These are phyloP conservation scores for Ectropis crepuscularia DNA, from an alignment of 2,888 invertebrate genomes.

Conservation along the genomic window DNA sequence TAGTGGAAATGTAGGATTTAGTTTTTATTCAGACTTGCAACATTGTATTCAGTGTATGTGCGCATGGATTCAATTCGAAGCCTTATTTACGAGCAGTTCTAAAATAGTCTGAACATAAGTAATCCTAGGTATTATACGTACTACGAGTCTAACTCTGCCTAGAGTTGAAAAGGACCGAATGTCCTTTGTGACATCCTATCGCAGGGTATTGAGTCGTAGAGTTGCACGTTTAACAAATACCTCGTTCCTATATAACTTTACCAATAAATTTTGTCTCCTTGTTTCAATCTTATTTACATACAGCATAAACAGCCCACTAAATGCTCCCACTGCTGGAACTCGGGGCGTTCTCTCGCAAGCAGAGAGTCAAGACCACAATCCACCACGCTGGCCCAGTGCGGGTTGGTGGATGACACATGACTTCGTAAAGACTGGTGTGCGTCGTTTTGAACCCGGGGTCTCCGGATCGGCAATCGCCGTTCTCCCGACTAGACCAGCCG, in stretches of 20 bases:
- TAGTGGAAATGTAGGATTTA: constrained; percentile 15
- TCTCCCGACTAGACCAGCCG: no score
- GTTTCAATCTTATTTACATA: no score
- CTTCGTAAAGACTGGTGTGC: no score
- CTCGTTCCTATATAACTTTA: neutral
- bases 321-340: no score
- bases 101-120: constrained; percentile 17
- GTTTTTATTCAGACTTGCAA: constrained; percentile 21
- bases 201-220: constrained; percentile 27
- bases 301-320: no score
- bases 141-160: constrained; percentile 41
- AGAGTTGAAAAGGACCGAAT: constrained; percentile 49
- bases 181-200: constrained; percentile 44
- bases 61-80: constrained; percentile 18
- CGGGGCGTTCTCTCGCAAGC: no score
- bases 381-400: no score
- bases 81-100: constrained; percentile 22
- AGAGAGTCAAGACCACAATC: no score
- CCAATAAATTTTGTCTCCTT: neutral
- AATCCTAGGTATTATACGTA: constrained; percentile 20
- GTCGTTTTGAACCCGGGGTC: no score
- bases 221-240: neutral
- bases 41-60: constrained; percentile 20
- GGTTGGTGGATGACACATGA: no score
- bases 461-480: no score